Percentiles rank a stretch among this genome's conserved stretches.
Conservation (phyloP, 2,113 vertebrate genomes). For the Bujurquina vittata region DNA sequence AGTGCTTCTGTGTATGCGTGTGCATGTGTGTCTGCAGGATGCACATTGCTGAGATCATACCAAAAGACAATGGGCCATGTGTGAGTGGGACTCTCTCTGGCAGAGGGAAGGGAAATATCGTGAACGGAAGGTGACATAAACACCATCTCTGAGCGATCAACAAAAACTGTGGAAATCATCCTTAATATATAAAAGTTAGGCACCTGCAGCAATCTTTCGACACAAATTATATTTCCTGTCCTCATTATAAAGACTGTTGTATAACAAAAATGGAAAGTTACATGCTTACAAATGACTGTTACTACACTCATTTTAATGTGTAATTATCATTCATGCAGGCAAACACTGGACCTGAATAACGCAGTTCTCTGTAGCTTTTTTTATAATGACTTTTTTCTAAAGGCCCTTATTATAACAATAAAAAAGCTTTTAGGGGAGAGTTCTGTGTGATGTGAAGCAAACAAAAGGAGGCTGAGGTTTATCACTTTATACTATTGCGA, state of each 20-base stretch:
- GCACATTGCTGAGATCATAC: conserved; percentile 78
- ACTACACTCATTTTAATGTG: not conserved
- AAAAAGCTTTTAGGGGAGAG: conserved; percentile 26
- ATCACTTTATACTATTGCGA: not conserved
- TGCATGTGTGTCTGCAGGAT: conserved; percentile 46
- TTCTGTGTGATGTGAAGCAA: not conserved
- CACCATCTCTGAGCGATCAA: conserved; percentile 38
- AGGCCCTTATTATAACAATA: not conserved
- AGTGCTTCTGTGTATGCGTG: conserved; percentile 67
- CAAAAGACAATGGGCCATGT: conserved; percentile 76
- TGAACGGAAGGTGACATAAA: conserved; percentile 58
- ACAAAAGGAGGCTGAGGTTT: not conserved
- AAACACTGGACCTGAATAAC: no score
- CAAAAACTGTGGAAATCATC: not conserved
- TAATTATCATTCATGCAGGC: no score
- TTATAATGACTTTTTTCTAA: no score
- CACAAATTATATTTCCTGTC: not conserved
- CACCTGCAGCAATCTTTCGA: conserved; percentile 43
- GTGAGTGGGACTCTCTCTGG: conserved; percentile 72
- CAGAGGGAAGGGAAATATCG: conserved; percentile 68
- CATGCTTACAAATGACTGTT: not conserved
- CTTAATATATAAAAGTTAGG: conserved; percentile 2
- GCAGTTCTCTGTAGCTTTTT: no score
- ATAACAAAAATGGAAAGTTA: not conserved
- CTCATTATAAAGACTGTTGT: not conserved